Base-by-base conservation (phyloP, 2,888 invertebrate genomes). In the Drosophila crucigera region DNA sequence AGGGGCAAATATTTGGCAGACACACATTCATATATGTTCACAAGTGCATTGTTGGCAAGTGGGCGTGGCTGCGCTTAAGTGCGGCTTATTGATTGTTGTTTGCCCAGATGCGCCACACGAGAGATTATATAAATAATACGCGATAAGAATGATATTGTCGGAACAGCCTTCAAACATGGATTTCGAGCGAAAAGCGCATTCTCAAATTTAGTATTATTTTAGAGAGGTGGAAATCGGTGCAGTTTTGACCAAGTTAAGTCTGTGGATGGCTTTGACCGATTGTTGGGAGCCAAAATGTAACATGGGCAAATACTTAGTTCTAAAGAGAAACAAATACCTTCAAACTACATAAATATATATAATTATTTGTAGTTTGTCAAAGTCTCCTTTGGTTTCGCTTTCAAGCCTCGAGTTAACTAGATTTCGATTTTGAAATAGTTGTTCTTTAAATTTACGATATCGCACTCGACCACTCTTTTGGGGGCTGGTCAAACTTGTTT, bases 71-170 rank as follows among this genome's bases (percentile, higher is more conserved):
- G 47, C n/a, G 41, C 55, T 52, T 65, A 56, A 67, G 66, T 62
- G 72, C 70, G 75, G 73, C 71, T 85, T 88, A 89, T 87, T 87
- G 72, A 87, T 87, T 67, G 88, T 70, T 89, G 78, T 83, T 87
- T 79, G 84, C 78, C 81, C 68, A 76, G 54, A 78, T 85, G 79
- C 76, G 72, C 47, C 30, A 49, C 49, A 76, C 41, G 11, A 54
- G 19, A 31, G 28, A 56, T 30, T 39, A 56, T n/a, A 30, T 39
- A 28, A 28, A 56, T 39, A 47, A 47, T 16, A 47, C 14, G 16
- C 4, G 16, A 4, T 47, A 25, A 9, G 47, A 47, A 47, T 47
- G 2, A 16, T 25, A 25, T 47, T 4, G 25, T 25, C 47, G 25
- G 16, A 4, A 16, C 16, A 25, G 16, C 7, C 7, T 47, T 47